Base-by-base conservation (phyloP, 1,140 invertebrate species). In the Neodiprion pinetum region DNA sequence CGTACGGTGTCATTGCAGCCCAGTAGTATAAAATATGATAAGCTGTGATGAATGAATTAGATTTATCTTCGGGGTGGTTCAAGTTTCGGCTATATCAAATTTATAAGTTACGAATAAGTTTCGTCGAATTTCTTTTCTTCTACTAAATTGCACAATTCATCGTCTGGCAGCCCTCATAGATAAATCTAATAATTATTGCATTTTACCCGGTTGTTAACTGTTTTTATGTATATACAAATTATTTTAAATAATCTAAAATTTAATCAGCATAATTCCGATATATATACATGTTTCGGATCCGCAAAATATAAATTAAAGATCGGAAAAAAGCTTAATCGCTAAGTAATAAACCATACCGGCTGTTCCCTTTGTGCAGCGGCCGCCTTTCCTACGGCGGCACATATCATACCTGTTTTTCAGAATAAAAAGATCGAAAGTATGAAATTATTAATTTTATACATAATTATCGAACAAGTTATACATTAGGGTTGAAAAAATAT, bases 291-390 rank as follows among this genome's bases (percentile, higher is more conserved):
- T 12, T 17, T 61, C 53, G 9, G n/a, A 17, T 61, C 2, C 53
- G 53, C 9, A 61, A 61, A 61, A 61, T 61, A 61, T 61, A 17
- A 61, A 14, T 61, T 12, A 61, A 61, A 61, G 11, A 8, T 61
- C 4, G 70, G 83, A 85, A 81, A 50, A 70, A 81, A 85, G 83
- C 85, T 82, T 87, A 80, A 87, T 87, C 85, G 79, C 83, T 85
- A 84, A 87, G 75, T 87, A 87, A 86, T 85, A 86, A 86, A 88
- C 84, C 88, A 93, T 97, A 97, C 96, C 96, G 91, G 96, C 96
- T 89, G 96, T 97, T 93, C 96, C 96, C 92, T 96, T 96, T 89
- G 96, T 97, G 92, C 96, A 97, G 90, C 95, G 94, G 88, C 96
- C 96, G 90, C 95, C 96, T 92, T 96, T 97, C 88, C 96, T 92